phyloP scores from a whole-genome alignment of 2,888 invertebrate genomes.

The Drosophila mercatorum region DNA sequence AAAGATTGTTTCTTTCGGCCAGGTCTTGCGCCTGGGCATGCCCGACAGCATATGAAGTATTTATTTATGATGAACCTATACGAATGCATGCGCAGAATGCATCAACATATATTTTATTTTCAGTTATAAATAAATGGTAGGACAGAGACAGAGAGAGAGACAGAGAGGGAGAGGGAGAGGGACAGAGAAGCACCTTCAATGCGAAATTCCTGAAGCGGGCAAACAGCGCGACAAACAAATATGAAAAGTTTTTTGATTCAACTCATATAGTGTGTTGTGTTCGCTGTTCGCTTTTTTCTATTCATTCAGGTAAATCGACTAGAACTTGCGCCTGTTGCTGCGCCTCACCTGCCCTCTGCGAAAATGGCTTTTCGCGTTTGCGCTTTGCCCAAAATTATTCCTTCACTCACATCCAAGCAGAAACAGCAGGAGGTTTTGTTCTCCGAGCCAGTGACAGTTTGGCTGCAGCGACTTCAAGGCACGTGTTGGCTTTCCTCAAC shows the following conservation, averaged over 20 bases:
- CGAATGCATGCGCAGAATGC: constrained; percentile 7
- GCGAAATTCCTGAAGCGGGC: constrained; percentile 6
- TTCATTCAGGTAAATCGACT: constrained; percentile 55
- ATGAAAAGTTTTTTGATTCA: constrained; percentile 35
- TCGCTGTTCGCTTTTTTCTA: constrained; percentile 22
- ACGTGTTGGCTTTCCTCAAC: constrained; percentile 8
- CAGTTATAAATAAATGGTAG: constrained; percentile 47
- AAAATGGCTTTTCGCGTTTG: constrained; percentile 13
- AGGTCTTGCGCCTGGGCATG: neutral
- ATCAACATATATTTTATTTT: constrained; percentile 16
- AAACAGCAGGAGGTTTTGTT: constrained; percentile 68
- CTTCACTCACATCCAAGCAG: constrained; percentile 26
- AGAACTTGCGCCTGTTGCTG: constrained; percentile 37
- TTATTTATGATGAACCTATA: constrained; percentile 25
- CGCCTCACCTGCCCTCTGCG: constrained; percentile 41
- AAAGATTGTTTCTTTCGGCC: neutral
- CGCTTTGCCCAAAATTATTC: constrained; percentile 17
- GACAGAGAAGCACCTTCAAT: constrained; percentile 4
- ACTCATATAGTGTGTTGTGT: constrained; percentile 43
- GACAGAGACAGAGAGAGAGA: neutral
- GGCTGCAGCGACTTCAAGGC: constrained; percentile 32
- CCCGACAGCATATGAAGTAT: constrained; percentile 17
- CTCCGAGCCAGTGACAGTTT: constrained; percentile 53
- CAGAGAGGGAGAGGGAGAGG: neutral
- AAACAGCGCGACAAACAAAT: constrained; percentile 30